Conservation (phyloP, 2,113 vertebrate species). For the Peromyscus polionotus region DNA sequence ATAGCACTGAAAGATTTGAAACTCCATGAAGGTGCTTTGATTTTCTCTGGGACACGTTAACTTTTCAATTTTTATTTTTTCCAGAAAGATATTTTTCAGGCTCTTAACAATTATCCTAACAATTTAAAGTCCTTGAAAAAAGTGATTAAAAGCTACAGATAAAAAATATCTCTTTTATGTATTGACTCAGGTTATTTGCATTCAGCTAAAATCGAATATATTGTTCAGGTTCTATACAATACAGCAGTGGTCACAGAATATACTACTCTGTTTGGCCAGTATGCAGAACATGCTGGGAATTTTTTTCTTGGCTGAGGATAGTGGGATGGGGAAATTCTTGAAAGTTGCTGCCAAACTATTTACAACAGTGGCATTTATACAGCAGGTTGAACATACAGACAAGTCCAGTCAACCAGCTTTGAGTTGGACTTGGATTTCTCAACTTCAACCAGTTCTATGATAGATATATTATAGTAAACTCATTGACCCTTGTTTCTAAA, state of each 20-base stretch:
- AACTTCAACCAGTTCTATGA: neutral
- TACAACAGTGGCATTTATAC: constrained; percentile 22
- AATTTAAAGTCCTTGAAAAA: neutral
- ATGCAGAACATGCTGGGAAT: neutral
- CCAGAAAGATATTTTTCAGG: neutral
- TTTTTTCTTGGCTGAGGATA: neutral
- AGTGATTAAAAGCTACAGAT: neutral
- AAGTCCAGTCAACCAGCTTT: neutral
- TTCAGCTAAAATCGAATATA: constrained; percentile 31
- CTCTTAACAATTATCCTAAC: neutral
- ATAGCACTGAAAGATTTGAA: neutral
- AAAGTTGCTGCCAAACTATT: neutral
- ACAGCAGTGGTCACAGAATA: neutral
- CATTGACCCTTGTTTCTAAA: constrained; percentile 37
- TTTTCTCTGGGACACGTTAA: neutral
- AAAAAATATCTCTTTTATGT: neutral
- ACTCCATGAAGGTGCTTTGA: neutral
- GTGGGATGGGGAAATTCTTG: neutral
- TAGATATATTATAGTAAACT: neutral
- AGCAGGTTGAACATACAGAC: neutral
- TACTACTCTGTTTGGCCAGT: neutral
- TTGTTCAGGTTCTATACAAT: neutral
- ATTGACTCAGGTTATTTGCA: neutral
- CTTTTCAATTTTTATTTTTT: neutral
- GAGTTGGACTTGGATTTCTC: constrained; percentile 26